Evolutionary conservation across 2,888 invertebrate genomes (phyloP), one percentile per base, ranked within the genome.

Genomic region (Theretra japonica): DNA sequence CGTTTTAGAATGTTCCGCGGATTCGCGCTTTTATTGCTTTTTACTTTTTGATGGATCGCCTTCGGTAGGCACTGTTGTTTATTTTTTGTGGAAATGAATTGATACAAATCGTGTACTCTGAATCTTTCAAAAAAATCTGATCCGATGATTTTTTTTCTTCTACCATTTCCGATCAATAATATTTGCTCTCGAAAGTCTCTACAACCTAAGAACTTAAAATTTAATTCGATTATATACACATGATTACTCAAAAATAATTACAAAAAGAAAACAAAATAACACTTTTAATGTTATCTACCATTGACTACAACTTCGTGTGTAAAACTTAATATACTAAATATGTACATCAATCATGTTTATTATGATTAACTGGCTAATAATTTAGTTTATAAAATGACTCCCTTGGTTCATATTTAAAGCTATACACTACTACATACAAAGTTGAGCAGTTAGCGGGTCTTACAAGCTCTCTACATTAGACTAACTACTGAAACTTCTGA

Each of bases 1-100:
- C 88, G 83, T 87, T 89, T 88, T 79, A 73, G 75, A 80, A 78
- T 82, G 82, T 82, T 83, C 79, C 79, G 79, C 77, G 78, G 80
- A 82, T 82, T 82, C 75, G 77, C 77, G 76, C 80, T 76, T 85
- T 81, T 82, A 79, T 82, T 76, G 77, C 74, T 76, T 78, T 70
- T 72, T 69, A 71, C 75, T 80, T 75, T 82, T 78, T 82, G 78
- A 81, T 81, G 69, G 75, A 83, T 82, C 75, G 62, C 33, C 69
- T 74, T 73, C 70, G 59, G 21, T 15, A 53, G 19, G 8, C 25
- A 53, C 60, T 50, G 23, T 48, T 23, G 7, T 19, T 50, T 62
- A 53, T 60, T 53, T n/a, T 50, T 3, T 53, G 19, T 30, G 19
- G 60, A 28, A n/a, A 4, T 53, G 53, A 53, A 2, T 53, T n/a